Base-by-base conservation (phyloP, 2,888 invertebrate genomes). In the Pyrrhia umbra region DNA sequence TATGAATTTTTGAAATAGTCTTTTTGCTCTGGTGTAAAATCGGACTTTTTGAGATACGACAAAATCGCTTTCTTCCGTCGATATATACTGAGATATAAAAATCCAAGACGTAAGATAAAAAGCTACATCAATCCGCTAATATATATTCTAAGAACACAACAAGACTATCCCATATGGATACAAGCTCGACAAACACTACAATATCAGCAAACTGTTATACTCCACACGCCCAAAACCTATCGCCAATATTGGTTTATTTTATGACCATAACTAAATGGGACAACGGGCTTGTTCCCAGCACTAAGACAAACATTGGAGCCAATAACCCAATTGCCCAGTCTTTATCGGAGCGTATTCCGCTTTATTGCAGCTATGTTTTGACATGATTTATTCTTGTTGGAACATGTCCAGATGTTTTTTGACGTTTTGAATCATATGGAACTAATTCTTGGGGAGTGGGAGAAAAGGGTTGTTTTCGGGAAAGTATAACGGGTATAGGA, bases 371-470 rank as follows among this genome's bases (percentile, higher is more conserved):
- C 55, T 63, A 69, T 70, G 51, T 52, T 34, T 39, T 18, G 23
- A 52, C 57, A 73, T 73, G 74, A 73, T 56, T 69, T 73, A 57
- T 67, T 69, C 69, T 58, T 73, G 68, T 74, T 69, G 69, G 74
- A 74, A 73, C 52, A 25, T 21, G 52, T 67, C 58, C 69, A 69
- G 74, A 73, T 54, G 57, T 54, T 67, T 69, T 49, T 30, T 46
- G 20, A 27, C 42, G 46, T 43, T 46, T 25, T 15, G 21, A 59
- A 25, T 43, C 47, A 60, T 60, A 47, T 56, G 34, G 34, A 52
- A 27, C 43, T 74, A 49, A 60, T 74, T 74, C 25, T 15, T 40
- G 47, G 15, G 23, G 46, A 37, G n/a, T 8, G 13, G 16, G 9
- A 42, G 15, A 23, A 10, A 2, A 2, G 2, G 21, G 10, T 27